These are phyloP conservation scores for Bombus pyrosoma DNA, from an alignment of 1,140 invertebrate genomes.

Conservation along the genomic window DNA sequence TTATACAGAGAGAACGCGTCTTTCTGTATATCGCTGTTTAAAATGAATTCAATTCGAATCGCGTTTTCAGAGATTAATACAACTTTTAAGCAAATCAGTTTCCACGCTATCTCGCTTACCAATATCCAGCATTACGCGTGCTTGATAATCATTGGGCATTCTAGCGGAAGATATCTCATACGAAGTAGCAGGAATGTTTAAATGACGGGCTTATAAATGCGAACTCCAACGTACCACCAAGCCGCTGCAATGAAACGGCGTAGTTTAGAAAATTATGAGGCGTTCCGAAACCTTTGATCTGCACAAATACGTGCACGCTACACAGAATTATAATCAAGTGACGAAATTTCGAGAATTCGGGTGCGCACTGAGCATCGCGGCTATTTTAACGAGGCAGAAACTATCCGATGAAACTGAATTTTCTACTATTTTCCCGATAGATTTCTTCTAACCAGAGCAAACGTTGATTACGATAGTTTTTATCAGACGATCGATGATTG, in stretches of 20 bases:
- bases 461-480: background rate
- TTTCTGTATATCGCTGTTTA: background rate
- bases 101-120: constrained; percentile 5
- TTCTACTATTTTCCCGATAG: background rate
- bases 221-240: background rate
- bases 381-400: background rate
- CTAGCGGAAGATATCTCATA: background rate
- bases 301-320: constrained; percentile 9
- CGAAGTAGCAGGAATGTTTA: background rate
- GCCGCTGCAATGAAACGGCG: background rate
- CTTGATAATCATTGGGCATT: background rate
- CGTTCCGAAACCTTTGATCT: constrained; percentile 54
- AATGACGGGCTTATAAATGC: constrained; percentile 12
- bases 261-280: constrained; percentile 43
- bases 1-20: background rate
- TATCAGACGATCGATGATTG: background rate
- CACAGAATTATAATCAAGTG: constrained; percentile 46
- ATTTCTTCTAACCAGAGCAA: background rate
- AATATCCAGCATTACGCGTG: background rate
- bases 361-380: background rate
- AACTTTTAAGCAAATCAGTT: background rate
- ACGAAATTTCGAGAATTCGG: constrained; percentile 48
- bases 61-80: background rate
- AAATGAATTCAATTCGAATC: background rate
- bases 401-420: background rate